Percentiles rank a stretch among this genome's conserved stretches.
Evolutionary conservation across 2,888 invertebrate species (phyloP).

Genomic region (Eugnorisma glareosa): DNA sequence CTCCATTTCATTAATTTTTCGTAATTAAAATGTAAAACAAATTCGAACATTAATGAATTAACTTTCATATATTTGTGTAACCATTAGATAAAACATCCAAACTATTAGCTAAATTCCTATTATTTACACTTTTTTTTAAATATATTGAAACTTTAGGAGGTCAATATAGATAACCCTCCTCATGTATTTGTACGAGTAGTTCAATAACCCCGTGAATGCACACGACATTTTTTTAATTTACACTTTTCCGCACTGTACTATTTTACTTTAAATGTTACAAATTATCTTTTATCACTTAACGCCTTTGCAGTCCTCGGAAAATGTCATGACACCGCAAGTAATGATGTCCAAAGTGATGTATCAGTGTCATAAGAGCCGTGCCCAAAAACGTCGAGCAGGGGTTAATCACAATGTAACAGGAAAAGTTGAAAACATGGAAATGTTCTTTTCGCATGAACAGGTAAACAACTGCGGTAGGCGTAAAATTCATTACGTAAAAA

Average conservation of each 20-base stretch:
- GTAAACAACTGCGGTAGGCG: neutral
- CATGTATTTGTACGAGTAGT: conserved; percentile 11
- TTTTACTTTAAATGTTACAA: conserved; percentile 23
- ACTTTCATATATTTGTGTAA: conserved; percentile 18
- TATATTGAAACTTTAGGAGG: conserved; percentile 24
- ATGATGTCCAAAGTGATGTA: conserved; percentile 11
- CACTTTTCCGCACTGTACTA: conserved; percentile 9
- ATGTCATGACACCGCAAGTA: conserved; percentile 8
- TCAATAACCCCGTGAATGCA: conserved; percentile 7
- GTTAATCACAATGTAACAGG: neutral
- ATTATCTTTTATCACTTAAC: neutral
- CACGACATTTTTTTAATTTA: neutral
- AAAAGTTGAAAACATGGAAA: conserved; percentile 21
- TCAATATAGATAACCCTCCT: conserved; percentile 7
- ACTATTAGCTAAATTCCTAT: conserved; percentile 14
- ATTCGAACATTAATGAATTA: conserved; percentile 7
- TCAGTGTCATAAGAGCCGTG: neutral
- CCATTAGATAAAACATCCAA: conserved; percentile 10
- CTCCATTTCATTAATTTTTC: neutral
- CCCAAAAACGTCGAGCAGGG: neutral
- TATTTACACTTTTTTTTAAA: conserved; percentile 7
- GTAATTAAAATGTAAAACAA: conserved; percentile 30
- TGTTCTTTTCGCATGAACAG: conserved; percentile 20
- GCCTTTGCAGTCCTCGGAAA: conserved; percentile 9
- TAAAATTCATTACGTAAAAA: conserved; percentile 12